These are phyloP conservation scores for Varanus salvator DNA, from an alignment of 2,113 vertebrate species.

Conservation along the genomic window DNA sequence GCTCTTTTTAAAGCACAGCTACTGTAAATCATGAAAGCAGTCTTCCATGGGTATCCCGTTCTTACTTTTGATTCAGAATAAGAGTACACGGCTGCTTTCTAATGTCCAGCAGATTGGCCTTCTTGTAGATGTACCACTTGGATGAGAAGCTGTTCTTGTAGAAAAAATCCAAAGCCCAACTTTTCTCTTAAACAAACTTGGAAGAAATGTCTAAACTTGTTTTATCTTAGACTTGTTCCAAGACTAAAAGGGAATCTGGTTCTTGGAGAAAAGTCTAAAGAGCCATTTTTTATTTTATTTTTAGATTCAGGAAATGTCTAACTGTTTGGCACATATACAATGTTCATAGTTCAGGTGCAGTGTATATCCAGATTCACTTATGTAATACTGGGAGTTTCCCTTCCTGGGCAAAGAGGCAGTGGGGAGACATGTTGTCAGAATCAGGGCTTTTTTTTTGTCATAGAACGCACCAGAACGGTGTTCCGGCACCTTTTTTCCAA, in stretches of 20 bases:
- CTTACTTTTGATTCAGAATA: neutral
- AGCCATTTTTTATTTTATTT: neutral
- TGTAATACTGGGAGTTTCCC: neutral
- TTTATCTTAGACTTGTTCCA: conserved; percentile 5
- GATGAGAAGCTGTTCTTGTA: neutral
- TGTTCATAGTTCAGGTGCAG: conserved; percentile 36
- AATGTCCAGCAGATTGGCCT: conserved; percentile 28
- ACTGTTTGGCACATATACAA: conserved; percentile 45
- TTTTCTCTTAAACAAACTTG: conserved; percentile 2
- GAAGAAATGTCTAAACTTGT: neutral
- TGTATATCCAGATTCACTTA: conserved; percentile 45
- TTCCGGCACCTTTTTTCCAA: too few species aligned
- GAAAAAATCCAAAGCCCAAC: neutral
- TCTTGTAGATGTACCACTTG: neutral
- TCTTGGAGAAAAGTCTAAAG: conserved; percentile 7
- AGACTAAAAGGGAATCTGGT: neutral
- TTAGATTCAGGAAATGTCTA: conserved; percentile 12
- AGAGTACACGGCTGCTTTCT: neutral
- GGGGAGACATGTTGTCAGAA: too few species aligned
- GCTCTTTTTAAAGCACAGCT: neutral
- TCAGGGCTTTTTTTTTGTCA: too few species aligned
- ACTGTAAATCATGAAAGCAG: neutral
- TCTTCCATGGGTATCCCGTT: neutral
- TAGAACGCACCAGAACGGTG: too few species aligned
- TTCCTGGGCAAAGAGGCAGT: too few species aligned